Base-by-base conservation (phyloP, 2,888 invertebrate genomes). In the Orthosia incerta region DNA sequence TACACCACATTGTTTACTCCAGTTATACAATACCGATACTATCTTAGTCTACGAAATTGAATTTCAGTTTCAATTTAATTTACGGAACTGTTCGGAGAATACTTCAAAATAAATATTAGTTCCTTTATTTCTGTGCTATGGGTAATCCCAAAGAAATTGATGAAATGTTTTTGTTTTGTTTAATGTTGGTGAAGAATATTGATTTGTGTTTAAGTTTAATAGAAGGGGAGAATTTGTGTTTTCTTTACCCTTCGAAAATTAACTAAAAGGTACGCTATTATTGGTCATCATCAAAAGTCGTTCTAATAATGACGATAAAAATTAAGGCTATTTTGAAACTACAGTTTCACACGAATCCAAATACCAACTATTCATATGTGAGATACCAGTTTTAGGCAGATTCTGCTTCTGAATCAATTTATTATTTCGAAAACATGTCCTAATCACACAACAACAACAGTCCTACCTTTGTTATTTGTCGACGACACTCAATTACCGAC, bases 51-150 rank as follows among this genome's bases (percentile, higher is more conserved):
- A 83, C 71, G 77, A 87, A 87, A 87, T 82, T 83, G 79, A 85
- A 81, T 85, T 88, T 85, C 79, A 83, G 83, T 86, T 88, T 77
- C 84, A 85, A 84, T 87, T 86, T 80, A 87, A 84, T 88, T 85
- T 79, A 82, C 64, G 61, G 72, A 46, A 76, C 67, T 71, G 75
- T 72, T 71, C 31, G 46, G 23, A 20, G 63, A 65, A 80, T 80
- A 74, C 55, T 73, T 81, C 61, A 73, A 71, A 79, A 85, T 75
- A 79, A 85, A 84, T 68, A 70, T 57, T 31, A 50, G 61, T 75
- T 80, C 18, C 26, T 73, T 68, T 68, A 61, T 61, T 65, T 80
- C 31, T 68, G 12, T 60, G 26, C n/a, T 57, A n/a, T 48, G 26
- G 56, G 71, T 82, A 72, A 82, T 77, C 63, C 23, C 5, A 13